A percentile compares a stretch with the other conserved stretches of the same genome.
phyloP scores from a whole-genome alignment of 30 jellyfish, hydroid and myxozoan genomes.

The Hydra vulgaris region DNA sequence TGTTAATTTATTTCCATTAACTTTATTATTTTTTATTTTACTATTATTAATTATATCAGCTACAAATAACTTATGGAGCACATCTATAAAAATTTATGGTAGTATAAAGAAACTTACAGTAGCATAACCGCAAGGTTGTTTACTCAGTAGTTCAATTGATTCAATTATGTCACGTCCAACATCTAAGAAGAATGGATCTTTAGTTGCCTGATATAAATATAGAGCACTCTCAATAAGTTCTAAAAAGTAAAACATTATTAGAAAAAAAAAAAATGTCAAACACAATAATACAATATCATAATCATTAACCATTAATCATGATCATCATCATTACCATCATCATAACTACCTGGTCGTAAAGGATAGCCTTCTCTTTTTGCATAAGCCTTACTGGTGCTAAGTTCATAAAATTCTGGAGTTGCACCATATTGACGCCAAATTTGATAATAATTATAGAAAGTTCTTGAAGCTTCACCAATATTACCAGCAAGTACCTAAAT shows the following conservation, averaged over 20 bases:
- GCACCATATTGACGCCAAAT: conserved; percentile 81
- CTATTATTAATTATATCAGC: too few species aligned
- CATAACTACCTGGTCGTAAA: conserved; percentile 60
- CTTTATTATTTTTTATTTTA: too few species aligned
- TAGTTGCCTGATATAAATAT: conserved; percentile 80
- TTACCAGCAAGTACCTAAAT: conserved; percentile 61
- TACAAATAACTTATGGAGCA: too few species aligned
- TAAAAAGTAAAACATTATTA: background rate
- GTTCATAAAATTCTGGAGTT: conserved; percentile 81
- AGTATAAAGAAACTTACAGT: conserved; percentile 54
- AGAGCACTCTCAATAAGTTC: conserved; percentile 86
- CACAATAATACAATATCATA: too few species aligned
- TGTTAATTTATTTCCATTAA: too few species aligned
- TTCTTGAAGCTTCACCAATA: conserved; percentile 85
- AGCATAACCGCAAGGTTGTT: conserved; percentile 95
- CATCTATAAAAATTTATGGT: too few species aligned
- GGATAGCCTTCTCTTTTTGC: conserved; percentile 87
- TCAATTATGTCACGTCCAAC: conserved; percentile 80
- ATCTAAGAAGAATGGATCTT: conserved; percentile 77
- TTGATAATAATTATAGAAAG: conserved; percentile 48
- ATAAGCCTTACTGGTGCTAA: conserved; percentile 39
- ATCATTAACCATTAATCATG: too few species aligned
- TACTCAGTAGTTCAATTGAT: conserved; percentile 47
- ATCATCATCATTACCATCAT: background rate
- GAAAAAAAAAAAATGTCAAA: background rate